Evolutionary conservation across 2,797 vertebrate genomes (phyloP).

Genomic region (Cyclura pinguis): DNA sequence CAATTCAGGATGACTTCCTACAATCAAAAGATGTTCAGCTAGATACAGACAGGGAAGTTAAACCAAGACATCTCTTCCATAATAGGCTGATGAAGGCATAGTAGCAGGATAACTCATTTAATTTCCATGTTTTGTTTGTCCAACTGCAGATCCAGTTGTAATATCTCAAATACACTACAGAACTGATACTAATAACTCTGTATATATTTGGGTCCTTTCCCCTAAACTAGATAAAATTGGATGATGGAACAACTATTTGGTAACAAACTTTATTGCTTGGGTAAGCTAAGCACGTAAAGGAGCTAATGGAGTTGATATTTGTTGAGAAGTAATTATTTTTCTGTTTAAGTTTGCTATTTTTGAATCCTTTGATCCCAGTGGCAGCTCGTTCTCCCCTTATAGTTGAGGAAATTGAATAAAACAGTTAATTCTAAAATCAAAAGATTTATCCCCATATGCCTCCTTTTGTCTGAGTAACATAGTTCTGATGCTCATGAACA

Average conservation of each 20-base stretch:
- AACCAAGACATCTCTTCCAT: no score
- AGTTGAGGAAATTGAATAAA: slow-evolving; percentile 16
- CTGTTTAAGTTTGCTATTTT: slow-evolving; percentile 22
- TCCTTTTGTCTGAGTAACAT: slow-evolving; percentile 1
- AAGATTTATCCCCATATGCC: not conserved
- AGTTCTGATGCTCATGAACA: slow-evolving; percentile 21
- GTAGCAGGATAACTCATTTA: not conserved
- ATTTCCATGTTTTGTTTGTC: not conserved
- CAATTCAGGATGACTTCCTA: not conserved
- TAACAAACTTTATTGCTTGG: slow-evolving; percentile 1
- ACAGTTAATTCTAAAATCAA: slow-evolving; percentile 13
- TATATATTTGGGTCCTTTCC: not conserved
- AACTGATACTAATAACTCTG: no score
- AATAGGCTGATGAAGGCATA: not conserved
- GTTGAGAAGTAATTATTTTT: not conserved
- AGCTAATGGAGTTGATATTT: slow-evolving; percentile 10
- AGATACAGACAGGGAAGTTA: not conserved
- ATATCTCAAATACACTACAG: not conserved
- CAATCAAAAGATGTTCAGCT: not conserved
- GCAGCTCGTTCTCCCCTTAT: not conserved
- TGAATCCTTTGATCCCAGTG: not conserved
- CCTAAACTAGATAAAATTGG: not conserved
- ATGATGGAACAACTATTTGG: not conserved
- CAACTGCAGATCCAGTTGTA: not conserved
- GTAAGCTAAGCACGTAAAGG: not conserved